Evolutionary conservation across 2,888 invertebrate genomes (phyloP), one percentile per base, ranked within the genome.

Genomic region (Halictus ligatus): DNA sequence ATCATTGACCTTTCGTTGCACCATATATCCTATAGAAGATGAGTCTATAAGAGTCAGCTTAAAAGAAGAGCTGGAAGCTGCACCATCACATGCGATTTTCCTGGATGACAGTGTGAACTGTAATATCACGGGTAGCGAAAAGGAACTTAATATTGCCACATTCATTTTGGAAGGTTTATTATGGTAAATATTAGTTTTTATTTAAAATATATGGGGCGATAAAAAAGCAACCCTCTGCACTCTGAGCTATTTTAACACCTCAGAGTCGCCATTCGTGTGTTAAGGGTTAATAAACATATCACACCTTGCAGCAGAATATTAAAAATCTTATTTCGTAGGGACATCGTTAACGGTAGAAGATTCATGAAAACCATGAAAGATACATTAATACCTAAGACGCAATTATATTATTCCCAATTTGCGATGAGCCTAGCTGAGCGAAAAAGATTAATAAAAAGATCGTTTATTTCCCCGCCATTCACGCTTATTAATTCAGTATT

Each of bases 321-420:
- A 13, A 46, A 46, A 75, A 67, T 80, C 3, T 25, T 72, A 77
- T 71, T 73, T 93, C 93, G 88, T 79, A 96, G 96, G 90, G 94
- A 95, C 80, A 94, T 94, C 35, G 58, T 95, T 21, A 94, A 94
- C 50, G 93, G 94, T 78, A 89, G 92, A 46, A 58, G 88, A 35
- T 95, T 95, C 83, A 81, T 89, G 25, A 81, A 91, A 21, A 73
- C 77, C 10, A 50, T 92, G 15, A 72, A 86, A 80, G 83, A 92
- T 54, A 75, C 35, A 76, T 79, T 91, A 13, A 71, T 58, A 4
- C 54, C 67, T 13, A 2, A 25, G n/a, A 81, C 83, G 7, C 81
- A 88, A 69, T 73, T 94, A 10, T 92, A 92, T 86, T 94, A 94
- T 80, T 92, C 92, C 10, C 92, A 94, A 80, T 90, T 94, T n/a